A percentile compares a stretch with the other conserved stretches of the same genome.
Conservation (phyloP, 1,140 invertebrate genomes). For the Sycophaga agraensis region DNA sequence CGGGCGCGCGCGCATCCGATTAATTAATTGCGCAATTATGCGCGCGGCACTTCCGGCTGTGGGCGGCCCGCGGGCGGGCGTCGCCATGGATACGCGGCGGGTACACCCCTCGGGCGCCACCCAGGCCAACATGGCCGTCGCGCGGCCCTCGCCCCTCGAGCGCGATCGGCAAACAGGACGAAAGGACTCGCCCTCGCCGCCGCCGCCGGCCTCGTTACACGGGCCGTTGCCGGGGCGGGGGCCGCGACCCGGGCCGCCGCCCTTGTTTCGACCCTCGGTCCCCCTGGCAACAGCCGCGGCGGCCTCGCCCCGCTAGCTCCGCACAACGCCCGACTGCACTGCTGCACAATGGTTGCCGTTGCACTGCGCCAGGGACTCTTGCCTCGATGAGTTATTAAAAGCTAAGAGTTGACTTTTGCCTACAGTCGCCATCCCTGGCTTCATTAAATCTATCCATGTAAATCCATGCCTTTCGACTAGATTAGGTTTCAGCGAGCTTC, state of each 20-base stretch:
- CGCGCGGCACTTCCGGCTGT: not conserved
- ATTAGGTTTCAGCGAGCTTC: too few relatives aligned
- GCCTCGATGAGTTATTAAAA: too few relatives aligned
- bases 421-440: too few relatives aligned
- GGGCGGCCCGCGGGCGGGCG: not conserved
- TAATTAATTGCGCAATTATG: slow-evolving; percentile 25
- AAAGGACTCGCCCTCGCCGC: slow-evolving; percentile 3
- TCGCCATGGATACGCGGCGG: slow-evolving; percentile 8
- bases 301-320: not conserved
- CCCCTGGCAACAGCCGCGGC: slow-evolving; percentile 16
- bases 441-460: too few relatives aligned
- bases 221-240: not conserved
- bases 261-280: slow-evolving; percentile 3
- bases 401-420: too few relatives aligned
- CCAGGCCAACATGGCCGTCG: slow-evolving; percentile 10
- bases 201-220: not conserved
- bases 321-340: too few relatives aligned
- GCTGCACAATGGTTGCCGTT: too few relatives aligned
- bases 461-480: too few relatives aligned
- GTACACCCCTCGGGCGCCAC: slow-evolving; percentile 5
- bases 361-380: too few relatives aligned
- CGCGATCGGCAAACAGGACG: slow-evolving; percentile 15
- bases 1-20: not conserved
- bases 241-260: not conserved
- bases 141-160: not conserved